Evolutionary conservation across 2,113 vertebrate genomes (phyloP).

Genomic region (Onychostoma macrolepis): DNA sequence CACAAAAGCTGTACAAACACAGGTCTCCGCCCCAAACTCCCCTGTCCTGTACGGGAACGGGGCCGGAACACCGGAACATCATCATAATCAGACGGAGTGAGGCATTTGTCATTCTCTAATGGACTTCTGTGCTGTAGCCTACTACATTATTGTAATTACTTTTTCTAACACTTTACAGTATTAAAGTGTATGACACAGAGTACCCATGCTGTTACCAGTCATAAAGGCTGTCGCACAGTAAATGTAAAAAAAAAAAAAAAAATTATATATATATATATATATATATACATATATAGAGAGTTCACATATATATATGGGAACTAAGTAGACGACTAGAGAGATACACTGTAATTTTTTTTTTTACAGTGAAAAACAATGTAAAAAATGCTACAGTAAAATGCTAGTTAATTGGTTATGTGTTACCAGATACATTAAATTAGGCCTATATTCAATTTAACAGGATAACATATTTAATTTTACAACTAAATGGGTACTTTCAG

Average conservation of each 20-base stretch:
- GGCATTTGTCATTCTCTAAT: constrained; percentile 1
- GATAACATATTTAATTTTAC: no score
- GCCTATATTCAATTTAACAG: no score
- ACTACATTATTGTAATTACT: not conserved
- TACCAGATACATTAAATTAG: no score
- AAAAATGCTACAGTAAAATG: not conserved
- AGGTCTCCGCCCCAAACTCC: constrained; percentile 66
- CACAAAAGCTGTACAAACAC: constrained; percentile 42
- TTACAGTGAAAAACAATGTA: not conserved
- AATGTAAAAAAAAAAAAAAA: not conserved
- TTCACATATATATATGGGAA: no score
- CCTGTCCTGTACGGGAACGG: constrained; percentile 29
- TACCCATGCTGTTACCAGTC: not conserved
- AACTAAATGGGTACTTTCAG: no score
- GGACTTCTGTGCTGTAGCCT: not conserved
- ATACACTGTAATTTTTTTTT: not conserved
- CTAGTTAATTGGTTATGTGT: not conserved
- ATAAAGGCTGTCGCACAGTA: not conserved
- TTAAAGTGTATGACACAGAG: not conserved
- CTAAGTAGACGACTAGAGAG: no score
- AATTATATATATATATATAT: not conserved
- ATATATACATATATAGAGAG: no score
- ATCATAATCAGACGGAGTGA: constrained; percentile 14
- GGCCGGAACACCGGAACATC: not conserved
- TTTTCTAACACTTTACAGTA: not conserved